Evolutionary conservation across 2,113 vertebrate species (phyloP).

Genomic region (Pardalotus punctatus): DNA sequence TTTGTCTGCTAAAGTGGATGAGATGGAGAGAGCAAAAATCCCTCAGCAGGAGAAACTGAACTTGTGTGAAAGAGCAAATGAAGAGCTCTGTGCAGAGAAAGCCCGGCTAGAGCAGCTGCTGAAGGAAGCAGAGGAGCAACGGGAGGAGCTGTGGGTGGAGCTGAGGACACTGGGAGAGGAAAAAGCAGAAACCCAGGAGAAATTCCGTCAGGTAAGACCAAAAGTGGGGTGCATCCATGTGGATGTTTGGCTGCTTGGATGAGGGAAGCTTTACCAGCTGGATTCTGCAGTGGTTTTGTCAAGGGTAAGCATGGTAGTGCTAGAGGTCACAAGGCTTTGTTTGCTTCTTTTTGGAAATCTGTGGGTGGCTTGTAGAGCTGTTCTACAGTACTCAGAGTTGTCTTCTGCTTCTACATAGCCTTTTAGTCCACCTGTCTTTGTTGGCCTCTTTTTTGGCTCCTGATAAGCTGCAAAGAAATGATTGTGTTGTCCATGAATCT

Average conservation of each 20-base stretch:
- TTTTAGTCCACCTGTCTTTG: background rate
- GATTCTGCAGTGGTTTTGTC: background rate
- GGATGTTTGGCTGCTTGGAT: background rate
- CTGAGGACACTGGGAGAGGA: slow-evolving; percentile 53
- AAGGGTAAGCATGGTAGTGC: background rate
- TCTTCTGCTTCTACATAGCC: background rate
- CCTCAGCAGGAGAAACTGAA: slow-evolving; percentile 62
- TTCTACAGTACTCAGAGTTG: background rate
- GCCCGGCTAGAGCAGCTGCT: slow-evolving; percentile 63
- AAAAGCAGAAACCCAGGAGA: slow-evolving; percentile 48
- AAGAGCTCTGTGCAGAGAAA: slow-evolving; percentile 62
- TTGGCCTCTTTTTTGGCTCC: background rate
- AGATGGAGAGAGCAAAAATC: slow-evolving; percentile 54
- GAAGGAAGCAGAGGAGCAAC: slow-evolving; percentile 54
- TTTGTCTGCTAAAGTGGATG: slow-evolving; percentile 48
- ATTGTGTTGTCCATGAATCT: background rate
- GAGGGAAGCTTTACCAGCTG: background rate
- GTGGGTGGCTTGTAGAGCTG: background rate
- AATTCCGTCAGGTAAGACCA: slow-evolving; percentile 72
- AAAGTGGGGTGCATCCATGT: background rate
- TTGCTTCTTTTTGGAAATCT: background rate
- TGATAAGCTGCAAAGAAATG: background rate
- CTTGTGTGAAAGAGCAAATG: slow-evolving; percentile 7
- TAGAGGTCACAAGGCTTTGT: background rate
- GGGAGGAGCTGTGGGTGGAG: slow-evolving; percentile 41